Conservation (phyloP, 2,888 invertebrate genomes). For the Tipula vernalis region DNA sequence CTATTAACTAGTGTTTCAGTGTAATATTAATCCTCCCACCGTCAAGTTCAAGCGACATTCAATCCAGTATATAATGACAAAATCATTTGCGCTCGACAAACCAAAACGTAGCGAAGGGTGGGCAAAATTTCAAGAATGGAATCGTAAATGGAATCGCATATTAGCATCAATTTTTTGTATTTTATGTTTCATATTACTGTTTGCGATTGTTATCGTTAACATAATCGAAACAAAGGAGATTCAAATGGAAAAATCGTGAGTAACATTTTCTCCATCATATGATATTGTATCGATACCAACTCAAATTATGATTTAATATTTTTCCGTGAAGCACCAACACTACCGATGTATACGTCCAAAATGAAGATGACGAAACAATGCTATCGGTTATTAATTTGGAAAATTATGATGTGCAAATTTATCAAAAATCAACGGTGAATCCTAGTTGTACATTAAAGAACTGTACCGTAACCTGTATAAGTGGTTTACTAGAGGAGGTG, state of each 20-base stretch:
- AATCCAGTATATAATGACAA: neutral
- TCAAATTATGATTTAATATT: neutral
- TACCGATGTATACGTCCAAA: neutral
- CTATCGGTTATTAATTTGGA: neutral
- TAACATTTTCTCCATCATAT: neutral
- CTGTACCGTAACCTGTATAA: neutral
- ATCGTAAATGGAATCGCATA: conserved; percentile 7
- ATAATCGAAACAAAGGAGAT: neutral
- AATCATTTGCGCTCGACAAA: neutral
- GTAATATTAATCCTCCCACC: neutral
- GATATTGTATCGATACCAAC: neutral
- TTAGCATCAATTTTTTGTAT: neutral
- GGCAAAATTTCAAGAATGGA: conserved; percentile 11
- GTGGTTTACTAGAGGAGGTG: neutral
- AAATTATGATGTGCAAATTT: neutral
- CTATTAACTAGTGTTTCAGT: neutral
- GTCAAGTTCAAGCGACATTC: neutral
- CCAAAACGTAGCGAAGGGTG: conserved; percentile 9
- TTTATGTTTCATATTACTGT: neutral
- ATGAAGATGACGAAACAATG: neutral
- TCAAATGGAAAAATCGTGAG: neutral
- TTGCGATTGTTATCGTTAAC: conserved; percentile 7
- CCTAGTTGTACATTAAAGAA: neutral
- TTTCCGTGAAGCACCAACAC: neutral
- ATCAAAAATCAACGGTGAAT: neutral